Evolutionary conservation across 2,797 vertebrate genomes (phyloP).

Genomic region (Gymnothorax reevesii): DNA sequence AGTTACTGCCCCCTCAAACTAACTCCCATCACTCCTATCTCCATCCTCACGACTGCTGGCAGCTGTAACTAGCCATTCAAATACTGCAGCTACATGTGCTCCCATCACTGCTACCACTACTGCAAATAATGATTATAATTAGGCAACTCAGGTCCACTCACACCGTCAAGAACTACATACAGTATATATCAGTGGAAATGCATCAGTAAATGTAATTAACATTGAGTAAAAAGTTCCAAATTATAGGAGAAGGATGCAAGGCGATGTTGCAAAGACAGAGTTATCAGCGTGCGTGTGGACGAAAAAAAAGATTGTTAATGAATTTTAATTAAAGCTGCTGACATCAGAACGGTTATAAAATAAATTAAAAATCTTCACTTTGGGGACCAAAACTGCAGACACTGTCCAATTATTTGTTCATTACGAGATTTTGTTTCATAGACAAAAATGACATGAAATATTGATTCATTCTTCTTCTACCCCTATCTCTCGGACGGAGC

Average conservation of each 20-base stretch:
- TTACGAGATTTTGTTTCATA: conserved; percentile 27
- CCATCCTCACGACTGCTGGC: not conserved
- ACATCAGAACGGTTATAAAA: conserved; percentile 22
- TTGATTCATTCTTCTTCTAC: conserved; percentile 3
- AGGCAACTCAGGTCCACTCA: not conserved
- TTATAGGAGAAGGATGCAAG: not conserved
- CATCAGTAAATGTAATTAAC: not conserved
- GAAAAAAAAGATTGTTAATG: not conserved
- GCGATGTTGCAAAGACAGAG: not conserved
- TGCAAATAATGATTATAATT: not conserved
- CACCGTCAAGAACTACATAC: too few species aligned
- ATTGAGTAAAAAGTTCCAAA: not conserved
- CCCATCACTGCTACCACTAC: not conserved
- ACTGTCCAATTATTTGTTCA: conserved; percentile 24
- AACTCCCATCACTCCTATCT: not conserved
- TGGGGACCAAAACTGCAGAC: conserved; percentile 23
- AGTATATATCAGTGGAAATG: not conserved
- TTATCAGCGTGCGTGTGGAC: not conserved
- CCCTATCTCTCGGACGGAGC: not conserved
- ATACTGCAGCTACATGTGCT: not conserved
- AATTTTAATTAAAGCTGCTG: conserved; percentile 32
- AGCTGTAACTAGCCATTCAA: not conserved
- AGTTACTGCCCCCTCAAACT: too few species aligned
- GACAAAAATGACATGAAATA: conserved; percentile 27
- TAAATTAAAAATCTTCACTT: conserved; percentile 30